A percentile compares a stretch with the other conserved stretches of the same genome.
phyloP scores from a whole-genome alignment of 2,888 invertebrate species.

The Macrosiphum euphorbiae region DNA sequence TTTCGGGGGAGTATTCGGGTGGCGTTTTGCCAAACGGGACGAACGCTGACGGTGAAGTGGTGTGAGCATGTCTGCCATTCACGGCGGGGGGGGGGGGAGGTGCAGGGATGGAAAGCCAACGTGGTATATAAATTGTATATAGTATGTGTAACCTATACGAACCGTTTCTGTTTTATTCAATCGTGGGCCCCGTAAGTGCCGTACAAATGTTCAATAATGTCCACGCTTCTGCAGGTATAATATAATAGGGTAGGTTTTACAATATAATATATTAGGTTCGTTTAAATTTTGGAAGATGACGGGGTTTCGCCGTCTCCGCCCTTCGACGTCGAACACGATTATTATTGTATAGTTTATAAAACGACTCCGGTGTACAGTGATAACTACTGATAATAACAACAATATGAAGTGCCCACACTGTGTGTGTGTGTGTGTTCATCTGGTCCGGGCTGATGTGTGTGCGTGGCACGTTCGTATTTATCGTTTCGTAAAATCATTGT shows the following conservation, averaged over 20 bases:
- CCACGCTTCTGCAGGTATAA: not conserved
- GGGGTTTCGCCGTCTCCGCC: not conserved
- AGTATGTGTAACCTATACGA: not conserved
- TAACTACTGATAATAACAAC: not conserved
- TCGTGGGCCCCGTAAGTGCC: not conserved
- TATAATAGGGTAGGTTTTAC: not conserved
- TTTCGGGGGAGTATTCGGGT: slow-evolving; percentile 43
- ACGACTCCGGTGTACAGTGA: not conserved
- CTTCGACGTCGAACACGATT: not conserved
- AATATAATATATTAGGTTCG: not conserved
- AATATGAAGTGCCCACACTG: not conserved
- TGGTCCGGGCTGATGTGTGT: not conserved
- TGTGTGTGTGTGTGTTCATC: not conserved
- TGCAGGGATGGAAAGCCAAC: not conserved
- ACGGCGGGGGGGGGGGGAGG: not conserved
- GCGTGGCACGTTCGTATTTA: slow-evolving; percentile 33
- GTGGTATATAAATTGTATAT: not conserved
- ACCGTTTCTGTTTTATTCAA: slow-evolving; percentile 19
- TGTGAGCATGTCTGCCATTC: not conserved
- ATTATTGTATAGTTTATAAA: not conserved
- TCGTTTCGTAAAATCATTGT: slow-evolving; percentile 59
- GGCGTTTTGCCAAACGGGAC: slow-evolving; percentile 35
- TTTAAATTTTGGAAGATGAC: not conserved
- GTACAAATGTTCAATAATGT: not conserved
- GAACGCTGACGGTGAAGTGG: not conserved